These are phyloP conservation scores for Lampropteryx suffumata DNA, from an alignment of 2,888 invertebrate species.

Conservation along the genomic window DNA sequence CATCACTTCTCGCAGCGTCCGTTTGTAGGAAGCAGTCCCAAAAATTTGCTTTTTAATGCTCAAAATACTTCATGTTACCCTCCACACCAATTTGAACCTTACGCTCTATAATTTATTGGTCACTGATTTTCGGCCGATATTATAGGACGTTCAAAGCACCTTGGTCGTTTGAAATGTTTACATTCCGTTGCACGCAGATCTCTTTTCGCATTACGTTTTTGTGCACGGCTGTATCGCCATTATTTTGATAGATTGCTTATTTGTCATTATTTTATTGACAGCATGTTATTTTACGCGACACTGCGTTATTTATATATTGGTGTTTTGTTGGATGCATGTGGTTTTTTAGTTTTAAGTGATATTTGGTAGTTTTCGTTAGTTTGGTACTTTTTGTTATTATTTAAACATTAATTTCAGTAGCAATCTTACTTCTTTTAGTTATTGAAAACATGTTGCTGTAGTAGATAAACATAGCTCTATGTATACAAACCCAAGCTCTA, in stretches of 20 bases:
- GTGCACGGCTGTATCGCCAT: constrained; percentile 38
- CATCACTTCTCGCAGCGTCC: neutral
- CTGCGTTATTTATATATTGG: constrained; percentile 20
- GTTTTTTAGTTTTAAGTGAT: constrained; percentile 9
- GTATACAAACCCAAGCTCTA: too few relatives aligned
- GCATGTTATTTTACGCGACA: constrained; percentile 41
- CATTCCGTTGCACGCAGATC: constrained; percentile 69
- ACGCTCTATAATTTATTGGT: constrained; percentile 3
- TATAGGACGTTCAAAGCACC: constrained; percentile 13
- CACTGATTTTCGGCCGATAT: constrained; percentile 5
- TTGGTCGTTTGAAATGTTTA: constrained; percentile 24
- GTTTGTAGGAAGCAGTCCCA: neutral
- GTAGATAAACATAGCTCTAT: too few relatives aligned
- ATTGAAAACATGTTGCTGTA: too few relatives aligned
- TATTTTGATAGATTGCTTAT: constrained; percentile 47
- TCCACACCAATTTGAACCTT: constrained; percentile 5
- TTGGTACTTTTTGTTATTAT: too few relatives aligned
- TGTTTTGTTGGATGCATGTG: constrained; percentile 43
- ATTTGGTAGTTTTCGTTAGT: neutral
- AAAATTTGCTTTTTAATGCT: constrained; percentile 5
- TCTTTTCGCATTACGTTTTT: constrained; percentile 65
- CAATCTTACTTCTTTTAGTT: too few relatives aligned
- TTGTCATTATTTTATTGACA: constrained; percentile 40
- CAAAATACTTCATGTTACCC: neutral
- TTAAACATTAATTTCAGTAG: too few relatives aligned